Evolutionary conservation across 2,797 vertebrate genomes (phyloP), one percentile per base, ranked within the genome.

Genomic region (Syngnathus rostellatus): DNA sequence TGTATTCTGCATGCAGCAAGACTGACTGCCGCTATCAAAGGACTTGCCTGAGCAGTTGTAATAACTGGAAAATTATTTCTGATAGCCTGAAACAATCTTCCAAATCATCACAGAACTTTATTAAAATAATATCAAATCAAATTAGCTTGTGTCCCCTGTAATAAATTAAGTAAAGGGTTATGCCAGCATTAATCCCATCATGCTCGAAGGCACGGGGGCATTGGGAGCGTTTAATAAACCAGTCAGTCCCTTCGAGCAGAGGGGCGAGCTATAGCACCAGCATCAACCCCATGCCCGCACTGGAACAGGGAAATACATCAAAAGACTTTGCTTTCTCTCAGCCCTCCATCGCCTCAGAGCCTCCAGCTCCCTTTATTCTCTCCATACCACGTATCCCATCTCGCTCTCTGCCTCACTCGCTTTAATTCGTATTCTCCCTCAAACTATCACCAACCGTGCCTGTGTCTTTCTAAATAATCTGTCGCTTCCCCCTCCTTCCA

Each of bases 111-210:
- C 94, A 96, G 95, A 97, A 96, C 77, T 96, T 97, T 98, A 97
- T 98, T 98, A 98, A 98, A 98, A 97, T 94, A 97, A 97, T 98
- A 98, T 98, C 94, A 96, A 98, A 98, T 98, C 95, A 98, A 98
- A 98, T 98, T 98, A 98, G 94, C 94, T 88, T 51, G 74, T 93
- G 90, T 94, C 94, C 94, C 91, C 95, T 94, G 95, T 96, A 96
- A 97, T 97, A 94, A 96, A 97, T 96, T 97, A 95, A 97, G 95
- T 96, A 96, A 97, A 95, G 95, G 94, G 94, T 97, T 97, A 96
- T 94, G 95, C 93, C 94, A 94, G 95, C 94, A 96, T 98, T 98
- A 98, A 98, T 98, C 94, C 96, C 93, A 94, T 94, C 93, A 94
- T 90, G 94, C 96, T 98, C 82, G 91, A 91, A 96, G 96, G 94